phyloP scores from a whole-genome alignment of 2,113 vertebrate genomes.

The Psammodynastes pulverulentus region DNA sequence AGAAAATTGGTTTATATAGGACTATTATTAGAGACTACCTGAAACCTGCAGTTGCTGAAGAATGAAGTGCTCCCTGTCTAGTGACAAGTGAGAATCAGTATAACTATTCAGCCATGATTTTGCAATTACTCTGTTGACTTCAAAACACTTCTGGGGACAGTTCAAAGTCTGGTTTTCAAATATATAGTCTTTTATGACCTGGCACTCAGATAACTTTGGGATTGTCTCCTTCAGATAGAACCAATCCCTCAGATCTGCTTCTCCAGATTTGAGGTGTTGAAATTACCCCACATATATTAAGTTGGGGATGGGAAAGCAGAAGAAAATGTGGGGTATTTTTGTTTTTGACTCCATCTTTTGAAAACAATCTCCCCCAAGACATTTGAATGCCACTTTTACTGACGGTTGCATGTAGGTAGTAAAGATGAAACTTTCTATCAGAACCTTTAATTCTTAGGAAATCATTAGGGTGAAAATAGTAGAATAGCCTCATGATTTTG shows the following conservation, averaged over 20 bases:
- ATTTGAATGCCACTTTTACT: not conserved
- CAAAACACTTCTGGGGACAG: not conserved
- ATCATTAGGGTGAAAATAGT: not conserved
- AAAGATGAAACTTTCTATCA: not conserved
- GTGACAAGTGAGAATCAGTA: not conserved
- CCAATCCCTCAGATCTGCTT: not conserved
- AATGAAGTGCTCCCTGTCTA: not conserved
- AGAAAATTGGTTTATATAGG: not conserved
- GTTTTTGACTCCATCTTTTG: not conserved
- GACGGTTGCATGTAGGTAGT: not conserved
- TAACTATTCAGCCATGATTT: not conserved
- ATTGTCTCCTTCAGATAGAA: not conserved
- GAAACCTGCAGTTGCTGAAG: not conserved
- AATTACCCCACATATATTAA: not conserved
- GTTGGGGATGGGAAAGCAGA: not conserved
- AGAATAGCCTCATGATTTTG: not conserved
- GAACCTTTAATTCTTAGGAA: not conserved
- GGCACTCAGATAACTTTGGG: not conserved
- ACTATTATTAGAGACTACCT: not conserved
- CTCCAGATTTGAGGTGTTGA: not conserved
- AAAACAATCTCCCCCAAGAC: not conserved
- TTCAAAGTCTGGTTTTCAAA: not conserved
- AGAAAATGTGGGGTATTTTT: not conserved
- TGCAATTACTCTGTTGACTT: not conserved
- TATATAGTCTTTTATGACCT: not conserved